Conservation (phyloP, 1,140 invertebrate species). For the Hydropsyche tenuis region DNA sequence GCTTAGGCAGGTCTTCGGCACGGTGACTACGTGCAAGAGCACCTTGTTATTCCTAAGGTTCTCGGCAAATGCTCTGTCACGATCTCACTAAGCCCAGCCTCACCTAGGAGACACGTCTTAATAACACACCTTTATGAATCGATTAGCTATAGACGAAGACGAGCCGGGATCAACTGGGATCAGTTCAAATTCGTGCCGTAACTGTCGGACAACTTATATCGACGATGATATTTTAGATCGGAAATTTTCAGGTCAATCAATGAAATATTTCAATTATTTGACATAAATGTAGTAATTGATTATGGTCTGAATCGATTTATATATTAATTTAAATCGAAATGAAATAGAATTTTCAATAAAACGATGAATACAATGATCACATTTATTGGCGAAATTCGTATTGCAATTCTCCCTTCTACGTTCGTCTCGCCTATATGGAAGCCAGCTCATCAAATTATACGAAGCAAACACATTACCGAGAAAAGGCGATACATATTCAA, state of each 20-base stretch:
- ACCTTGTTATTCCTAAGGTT: constrained; percentile 43
- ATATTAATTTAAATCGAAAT: no score
- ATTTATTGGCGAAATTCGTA: no score
- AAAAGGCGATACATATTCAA: constrained; percentile 42
- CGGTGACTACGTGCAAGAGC: constrained; percentile 24
- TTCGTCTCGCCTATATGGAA: neutral
- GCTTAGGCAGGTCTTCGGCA: neutral
- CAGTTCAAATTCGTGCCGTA: no score
- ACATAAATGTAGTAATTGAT: no score
- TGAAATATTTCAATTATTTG: no score
- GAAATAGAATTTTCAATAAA: no score
- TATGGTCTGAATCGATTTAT: no score
- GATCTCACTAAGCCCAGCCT: constrained; percentile 43
- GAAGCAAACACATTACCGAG: constrained; percentile 7
- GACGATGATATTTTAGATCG: no score
- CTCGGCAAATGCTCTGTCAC: constrained; percentile 44
- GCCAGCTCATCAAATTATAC: constrained; percentile 16
- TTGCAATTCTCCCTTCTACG: no score
- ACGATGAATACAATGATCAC: no score
- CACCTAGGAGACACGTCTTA: constrained; percentile 47
- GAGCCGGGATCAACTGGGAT: constrained; percentile 28
- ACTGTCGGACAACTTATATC: no score
- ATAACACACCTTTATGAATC: constrained; percentile 45
- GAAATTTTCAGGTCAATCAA: no score
- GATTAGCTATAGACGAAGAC: constrained; percentile 41